These are phyloP conservation scores for Tetramorium bicarinatum DNA, from an alignment of 2,888 invertebrate genomes.

Conservation along the genomic window DNA sequence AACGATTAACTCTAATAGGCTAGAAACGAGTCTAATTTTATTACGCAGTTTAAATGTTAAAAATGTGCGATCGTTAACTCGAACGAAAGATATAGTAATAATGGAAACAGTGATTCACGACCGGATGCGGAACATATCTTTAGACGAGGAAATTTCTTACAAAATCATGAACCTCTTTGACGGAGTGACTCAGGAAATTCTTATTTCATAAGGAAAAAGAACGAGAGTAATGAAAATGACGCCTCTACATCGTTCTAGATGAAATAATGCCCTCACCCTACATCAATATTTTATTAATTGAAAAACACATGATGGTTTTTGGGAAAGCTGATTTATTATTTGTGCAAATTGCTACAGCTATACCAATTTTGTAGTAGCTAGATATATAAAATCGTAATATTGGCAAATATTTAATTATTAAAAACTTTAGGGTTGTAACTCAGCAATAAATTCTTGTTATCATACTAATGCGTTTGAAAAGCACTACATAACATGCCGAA, in stretches of 20 bases:
- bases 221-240: background rate
- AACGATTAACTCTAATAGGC: background rate
- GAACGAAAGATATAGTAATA: background rate
- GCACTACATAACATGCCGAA: background rate
- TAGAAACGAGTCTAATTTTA: background rate
- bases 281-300: constrained; percentile 16
- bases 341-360: background rate
- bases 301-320: background rate
- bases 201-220: background rate
- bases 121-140: background rate
- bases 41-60: background rate
- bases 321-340: constrained; percentile 13
- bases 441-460: constrained; percentile 14
- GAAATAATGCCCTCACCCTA: background rate
- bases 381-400: constrained; percentile 14
- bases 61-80: background rate
- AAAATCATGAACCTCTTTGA: background rate
- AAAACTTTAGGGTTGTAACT: background rate
- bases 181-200: constrained; percentile 2
- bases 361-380: background rate
- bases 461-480: background rate
- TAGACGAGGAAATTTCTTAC: background rate
- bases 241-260: background rate
- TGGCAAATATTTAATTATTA: background rate
- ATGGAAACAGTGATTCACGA: constrained; percentile 8